Evolutionary conservation across 2,888 invertebrate genomes (phyloP), one percentile per base, ranked within the genome.

Genomic region (Noctua fimbriata): DNA sequence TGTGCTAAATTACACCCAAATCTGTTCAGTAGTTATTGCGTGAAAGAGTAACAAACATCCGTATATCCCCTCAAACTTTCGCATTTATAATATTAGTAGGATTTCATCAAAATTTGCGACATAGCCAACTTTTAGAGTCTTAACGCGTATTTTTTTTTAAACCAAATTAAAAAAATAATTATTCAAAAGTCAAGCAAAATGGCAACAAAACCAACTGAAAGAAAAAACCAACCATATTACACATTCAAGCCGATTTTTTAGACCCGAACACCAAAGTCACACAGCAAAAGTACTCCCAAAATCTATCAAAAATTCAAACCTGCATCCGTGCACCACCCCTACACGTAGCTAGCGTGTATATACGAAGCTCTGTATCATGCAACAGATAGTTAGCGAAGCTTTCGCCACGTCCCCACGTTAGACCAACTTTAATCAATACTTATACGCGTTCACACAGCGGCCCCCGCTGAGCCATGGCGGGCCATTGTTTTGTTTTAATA

Each of bases 391-490:
- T 4, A 47, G 7, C 1, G n/a, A 12, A 2, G 16, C 21, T 58
- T 7, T 9, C 21, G 2, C 10, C 36, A 44, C 18, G 18, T 18
- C 16, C 28, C 67, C 63, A 63, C 32, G 44, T 7, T 24, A 10
- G 5, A 3, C 60, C 83, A 65, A 4, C 28, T 47, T 47, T 41
- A 69, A 81, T 81, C 81, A 77, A 81, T 81, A 81, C 69, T 63
- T 1, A 44, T 16, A 60, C 44, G 21, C 47, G 18, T 24, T 66
- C 67, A 52, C 76, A 52, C 75, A 58, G 28, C 28, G 73, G 82
- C 21, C 69, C 47, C 24, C 0, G 52, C 21, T 55, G 18, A 36
- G 18, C n/a, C 49, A 67, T 10, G 44, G 0, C 28, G n/a, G 44
- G 44, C n/a, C 67, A 52, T 41, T n/a, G 10, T 28, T 63, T 69